A percentile compares a stretch with the other conserved stretches of the same genome.
Conservation (phyloP, 2,888 invertebrate genomes). For the Cephus pulcher region DNA sequence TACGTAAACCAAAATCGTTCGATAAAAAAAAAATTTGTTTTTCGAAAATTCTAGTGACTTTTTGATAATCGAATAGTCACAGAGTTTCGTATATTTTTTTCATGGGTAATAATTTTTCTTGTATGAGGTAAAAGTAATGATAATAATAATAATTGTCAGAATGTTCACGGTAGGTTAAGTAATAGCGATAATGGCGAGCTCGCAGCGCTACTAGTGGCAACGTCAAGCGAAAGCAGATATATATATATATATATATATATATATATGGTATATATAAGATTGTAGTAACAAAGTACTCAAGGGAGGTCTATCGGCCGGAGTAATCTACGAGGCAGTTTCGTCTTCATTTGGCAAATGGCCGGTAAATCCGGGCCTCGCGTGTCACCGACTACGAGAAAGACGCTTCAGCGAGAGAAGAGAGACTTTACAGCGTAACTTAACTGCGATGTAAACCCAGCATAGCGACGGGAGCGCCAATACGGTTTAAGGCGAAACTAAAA, state of each 20-base stretch:
- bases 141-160: neutral
- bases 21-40: neutral
- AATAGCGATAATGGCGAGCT: neutral
- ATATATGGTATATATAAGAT: neutral
- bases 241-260: neutral
- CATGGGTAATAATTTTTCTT: neutral
- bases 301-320: slow-evolving; percentile 15
- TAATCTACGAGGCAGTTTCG: slow-evolving; percentile 51
- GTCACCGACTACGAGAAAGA: slow-evolving; percentile 33
- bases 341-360: slow-evolving; percentile 56
- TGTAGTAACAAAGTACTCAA: neutral
- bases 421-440: slow-evolving; percentile 45
- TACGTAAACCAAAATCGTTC: neutral
- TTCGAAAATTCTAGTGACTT: neutral
- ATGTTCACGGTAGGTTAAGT: neutral
- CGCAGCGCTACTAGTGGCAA: neutral
- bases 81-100: too few species aligned
- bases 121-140: neutral
- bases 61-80: too few species aligned
- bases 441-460: slow-evolving; percentile 46
- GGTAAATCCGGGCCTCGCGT: slow-evolving; percentile 43
- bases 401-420: slow-evolving; percentile 10
- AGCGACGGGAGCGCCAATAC: slow-evolving; percentile 11
- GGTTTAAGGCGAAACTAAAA: neutral
- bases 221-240: neutral